Evolutionary conservation across 1,140 invertebrate species (phyloP).

Genomic region (Neotoxoptera formosana): DNA sequence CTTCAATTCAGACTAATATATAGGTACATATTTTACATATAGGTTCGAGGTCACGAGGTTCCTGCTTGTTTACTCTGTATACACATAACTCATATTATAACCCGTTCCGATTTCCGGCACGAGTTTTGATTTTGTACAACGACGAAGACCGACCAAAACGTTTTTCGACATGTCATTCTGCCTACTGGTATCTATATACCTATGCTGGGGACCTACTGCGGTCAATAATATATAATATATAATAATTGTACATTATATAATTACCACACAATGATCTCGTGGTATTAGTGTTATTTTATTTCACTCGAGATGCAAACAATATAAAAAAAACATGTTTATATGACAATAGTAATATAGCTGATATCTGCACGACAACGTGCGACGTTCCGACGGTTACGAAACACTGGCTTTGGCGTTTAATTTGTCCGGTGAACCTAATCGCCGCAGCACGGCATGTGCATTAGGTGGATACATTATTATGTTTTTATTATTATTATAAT

Average conservation of each 20-base stretch:
- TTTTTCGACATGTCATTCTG: background rate
- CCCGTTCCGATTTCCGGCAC: background rate
- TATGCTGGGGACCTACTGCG: background rate
- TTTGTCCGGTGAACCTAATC: conserved; percentile 28
- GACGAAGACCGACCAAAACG: background rate
- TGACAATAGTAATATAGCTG: background rate
- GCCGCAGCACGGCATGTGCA: background rate
- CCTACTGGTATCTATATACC: background rate
- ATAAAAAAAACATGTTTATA: background rate
- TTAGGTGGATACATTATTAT: background rate
- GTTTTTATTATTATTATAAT: background rate
- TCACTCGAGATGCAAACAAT: background rate
- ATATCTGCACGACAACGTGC: background rate
- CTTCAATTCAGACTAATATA: background rate
- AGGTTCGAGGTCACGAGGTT: background rate
- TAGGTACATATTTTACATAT: background rate
- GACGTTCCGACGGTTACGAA: background rate
- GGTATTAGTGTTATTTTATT: background rate
- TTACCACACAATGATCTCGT: background rate
- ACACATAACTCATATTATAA: background rate
- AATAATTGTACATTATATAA: background rate
- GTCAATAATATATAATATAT: background rate
- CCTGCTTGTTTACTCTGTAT: background rate
- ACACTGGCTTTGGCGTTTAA: background rate
- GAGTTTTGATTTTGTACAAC: background rate